Percentiles rank a stretch among this genome's conserved stretches.
These are phyloP conservation scores for Drosophila limbata DNA, from an alignment of 2,888 invertebrate species.

Conservation along the genomic window DNA sequence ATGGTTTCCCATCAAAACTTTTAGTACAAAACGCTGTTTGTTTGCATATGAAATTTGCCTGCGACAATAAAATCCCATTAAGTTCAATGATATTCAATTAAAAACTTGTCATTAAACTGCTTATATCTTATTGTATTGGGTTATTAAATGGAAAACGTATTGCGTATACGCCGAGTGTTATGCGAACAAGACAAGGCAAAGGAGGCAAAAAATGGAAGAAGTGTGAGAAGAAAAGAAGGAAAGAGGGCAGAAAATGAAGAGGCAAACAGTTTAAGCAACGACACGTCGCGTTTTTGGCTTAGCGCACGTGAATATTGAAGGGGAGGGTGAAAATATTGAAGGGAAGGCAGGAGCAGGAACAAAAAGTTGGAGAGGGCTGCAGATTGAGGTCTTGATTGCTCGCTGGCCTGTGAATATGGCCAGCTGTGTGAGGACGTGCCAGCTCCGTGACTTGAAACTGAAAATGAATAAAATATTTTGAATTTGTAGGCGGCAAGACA, in stretches of 20 bases:
- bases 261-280: neutral
- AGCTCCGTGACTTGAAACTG: slow-evolving; percentile 5
- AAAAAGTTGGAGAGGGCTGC: too few species aligned
- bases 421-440: slow-evolving; percentile 38
- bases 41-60: slow-evolving; percentile 6
- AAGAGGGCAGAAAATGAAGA: neutral
- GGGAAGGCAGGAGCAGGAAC: too few species aligned
- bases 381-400: too few species aligned
- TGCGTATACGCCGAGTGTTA: slow-evolving; percentile 15
- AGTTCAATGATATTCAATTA: neutral
- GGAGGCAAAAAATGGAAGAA: too few species aligned
- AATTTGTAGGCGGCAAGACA: slow-evolving; percentile 6
- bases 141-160: neutral
- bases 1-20: slow-evolving; percentile 5
- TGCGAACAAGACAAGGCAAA: neutral
- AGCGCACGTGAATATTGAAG: too few species aligned
- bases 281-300: slow-evolving; percentile 20
- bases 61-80: neutral
- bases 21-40: neutral
- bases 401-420: slow-evolving; percentile 12
- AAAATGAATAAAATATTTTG: slow-evolving; percentile 39
- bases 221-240: too few species aligned
- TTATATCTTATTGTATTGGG: neutral
- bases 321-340: neutral
- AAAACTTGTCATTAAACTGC: neutral